Evolutionary conservation across 2,113 vertebrate species (phyloP), one percentile per base, ranked within the genome.

Genomic region (Pandion haliaetus): DNA sequence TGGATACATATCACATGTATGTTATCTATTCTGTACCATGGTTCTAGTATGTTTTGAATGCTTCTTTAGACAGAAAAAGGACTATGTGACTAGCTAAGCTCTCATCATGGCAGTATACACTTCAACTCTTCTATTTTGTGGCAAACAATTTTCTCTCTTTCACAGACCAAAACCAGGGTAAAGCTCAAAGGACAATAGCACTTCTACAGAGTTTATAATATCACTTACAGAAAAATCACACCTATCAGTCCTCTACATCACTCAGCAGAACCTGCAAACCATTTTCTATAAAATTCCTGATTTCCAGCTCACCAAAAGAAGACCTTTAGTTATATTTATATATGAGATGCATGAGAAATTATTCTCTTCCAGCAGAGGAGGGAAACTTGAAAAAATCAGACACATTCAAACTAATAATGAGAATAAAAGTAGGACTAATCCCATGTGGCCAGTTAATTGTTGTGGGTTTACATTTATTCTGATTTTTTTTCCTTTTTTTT

Each of bases 401-500:
- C 21, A 40, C 5, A 31, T 84, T 86, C 34, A 76, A 71, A 79
- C 2, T 14, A 73, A 31, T 21, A 69, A 66, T 29, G 13, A 70
- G 17, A 88, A 40, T 6, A 84, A 79, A 52, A 66, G 20, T 72
- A 58, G 34, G 31, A 58, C 29, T 76, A 84, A 70, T 50, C 11
- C 15, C 21, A 52, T 13, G 8, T 29, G 5, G 15, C n/a, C 62
- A 29, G 26, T 61, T 57, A 66, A 50, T 55, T 66, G 8, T 17
- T 82, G 10, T 24, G n/a, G 1, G 8, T 70, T 79, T 69, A 85
- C 28, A 38, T 45, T 62, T 74, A 70, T 5, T 78, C 42, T 36
- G 9, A 15, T 10, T 34, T 6, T 49, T 26, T 38, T 29, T 5
- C 1, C 1, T 4, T 3, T 8, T 14, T 19, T 57, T 40, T 36